Conservation (phyloP, 2,797 vertebrate genomes). For the Oreonectes daqikongensis region DNA sequence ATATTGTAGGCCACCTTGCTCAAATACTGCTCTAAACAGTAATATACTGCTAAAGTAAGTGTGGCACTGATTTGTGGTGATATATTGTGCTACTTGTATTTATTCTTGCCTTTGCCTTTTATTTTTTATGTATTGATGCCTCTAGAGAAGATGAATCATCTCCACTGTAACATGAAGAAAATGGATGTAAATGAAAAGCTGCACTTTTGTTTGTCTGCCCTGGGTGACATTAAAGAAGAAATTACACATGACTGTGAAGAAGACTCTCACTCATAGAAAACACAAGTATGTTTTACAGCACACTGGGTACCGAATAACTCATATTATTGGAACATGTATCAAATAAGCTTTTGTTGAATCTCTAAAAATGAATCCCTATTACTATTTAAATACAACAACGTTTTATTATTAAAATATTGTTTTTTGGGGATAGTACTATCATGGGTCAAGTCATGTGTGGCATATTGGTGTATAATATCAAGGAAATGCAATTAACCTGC, state of each 20-base stretch:
- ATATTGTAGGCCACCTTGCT: too few species aligned
- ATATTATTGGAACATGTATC: not conserved
- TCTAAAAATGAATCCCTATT: not conserved
- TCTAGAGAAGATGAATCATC: constrained; percentile 53
- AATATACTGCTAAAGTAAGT: not conserved
- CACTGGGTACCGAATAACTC: not conserved
- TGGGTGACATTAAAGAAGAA: constrained; percentile 47
- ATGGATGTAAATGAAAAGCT: constrained; percentile 41
- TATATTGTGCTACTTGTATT: constrained; percentile 19
- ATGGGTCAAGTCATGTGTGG: not conserved
- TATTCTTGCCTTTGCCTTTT: constrained; percentile 2
- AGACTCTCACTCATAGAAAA: constrained; percentile 51
- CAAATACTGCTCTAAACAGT: too few species aligned
- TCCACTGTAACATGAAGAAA: constrained; percentile 56
- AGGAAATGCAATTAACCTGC: too few species aligned
- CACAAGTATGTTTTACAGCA: constrained; percentile 33
- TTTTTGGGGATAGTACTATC: not conserved
- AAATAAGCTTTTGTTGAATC: not conserved
- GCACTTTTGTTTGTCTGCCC: constrained; percentile 58
- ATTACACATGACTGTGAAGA: constrained; percentile 42
- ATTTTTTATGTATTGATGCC: constrained; percentile 55
- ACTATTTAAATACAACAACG: not conserved
- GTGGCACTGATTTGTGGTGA: not conserved
- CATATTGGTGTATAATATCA: not conserved
- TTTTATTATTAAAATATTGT: too few species aligned